These are phyloP conservation scores for Lathamus discolor DNA, from an alignment of 2,113 vertebrate species.

Conservation along the genomic window DNA sequence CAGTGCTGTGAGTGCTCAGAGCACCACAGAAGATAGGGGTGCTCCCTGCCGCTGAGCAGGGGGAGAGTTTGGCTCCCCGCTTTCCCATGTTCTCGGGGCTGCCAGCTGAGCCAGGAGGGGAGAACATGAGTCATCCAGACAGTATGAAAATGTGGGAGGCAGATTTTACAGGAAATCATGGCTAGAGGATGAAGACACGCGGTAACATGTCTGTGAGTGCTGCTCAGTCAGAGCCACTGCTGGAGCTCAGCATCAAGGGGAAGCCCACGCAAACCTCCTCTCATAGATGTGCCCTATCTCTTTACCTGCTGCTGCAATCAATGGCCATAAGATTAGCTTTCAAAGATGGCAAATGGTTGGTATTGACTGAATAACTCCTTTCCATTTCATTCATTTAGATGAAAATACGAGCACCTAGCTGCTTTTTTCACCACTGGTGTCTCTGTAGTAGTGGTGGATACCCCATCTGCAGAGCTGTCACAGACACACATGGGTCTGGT, in stretches of 20 bases:
- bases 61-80: background rate
- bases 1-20: background rate
- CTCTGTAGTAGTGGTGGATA: background rate
- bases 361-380: background rate
- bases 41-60: fast-evolving
- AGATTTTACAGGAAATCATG: background rate
- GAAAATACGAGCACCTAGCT: background rate
- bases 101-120: background rate
- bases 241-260: background rate
- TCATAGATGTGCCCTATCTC: fast-evolving
- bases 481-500: background rate
- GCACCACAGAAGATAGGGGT: background rate
- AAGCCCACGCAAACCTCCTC: background rate
- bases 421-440: background rate
- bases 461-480: background rate
- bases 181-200: background rate
- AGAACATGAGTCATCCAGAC: background rate
- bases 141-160: fast-evolving
- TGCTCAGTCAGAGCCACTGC: background rate
- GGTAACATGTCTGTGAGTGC: background rate
- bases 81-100: background rate
- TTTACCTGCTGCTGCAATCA: background rate
- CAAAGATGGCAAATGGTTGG: background rate
- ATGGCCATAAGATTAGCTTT: background rate
- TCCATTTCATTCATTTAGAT: background rate